Conservation (phyloP, 2,888 invertebrate species). For the Calliopum simillimum region DNA sequence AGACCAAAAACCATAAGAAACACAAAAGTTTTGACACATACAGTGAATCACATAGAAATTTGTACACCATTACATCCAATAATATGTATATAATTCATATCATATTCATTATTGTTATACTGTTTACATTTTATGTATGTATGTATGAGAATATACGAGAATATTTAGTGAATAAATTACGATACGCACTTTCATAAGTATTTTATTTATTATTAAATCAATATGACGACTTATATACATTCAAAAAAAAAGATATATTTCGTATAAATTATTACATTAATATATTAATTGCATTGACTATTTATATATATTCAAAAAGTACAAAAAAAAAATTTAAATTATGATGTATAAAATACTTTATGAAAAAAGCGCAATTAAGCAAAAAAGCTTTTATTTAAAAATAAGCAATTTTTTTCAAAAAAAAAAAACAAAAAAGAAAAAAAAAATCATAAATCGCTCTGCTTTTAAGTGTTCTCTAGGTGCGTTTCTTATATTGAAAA, state of each 20-base stretch:
- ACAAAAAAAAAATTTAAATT: not conserved
- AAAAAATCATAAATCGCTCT: slow-evolving; percentile 45
- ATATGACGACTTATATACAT: not conserved
- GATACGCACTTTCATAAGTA: slow-evolving; percentile 9
- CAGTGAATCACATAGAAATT: slow-evolving; percentile 66
- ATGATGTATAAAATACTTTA: not conserved
- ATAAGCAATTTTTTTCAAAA: not conserved
- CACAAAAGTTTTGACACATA: slow-evolving; percentile 53
- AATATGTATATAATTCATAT: slow-evolving; percentile 47
- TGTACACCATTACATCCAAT: slow-evolving; percentile 65
- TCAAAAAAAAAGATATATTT: slow-evolving; percentile 9
- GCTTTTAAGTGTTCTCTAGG: slow-evolving; percentile 45
- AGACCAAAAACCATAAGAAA: slow-evolving; percentile 36
- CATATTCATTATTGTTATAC: slow-evolving; percentile 12
- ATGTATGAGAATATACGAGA: slow-evolving; percentile 9
- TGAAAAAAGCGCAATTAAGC: not conserved
- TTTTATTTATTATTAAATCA: too few relatives aligned
- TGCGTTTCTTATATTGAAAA: slow-evolving; percentile 33
- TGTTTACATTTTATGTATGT: too few relatives aligned
- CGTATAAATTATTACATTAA: slow-evolving; percentile 8
- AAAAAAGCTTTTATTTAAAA: not conserved
- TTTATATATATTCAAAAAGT: slow-evolving; percentile 6
- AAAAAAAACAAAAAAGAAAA: slow-evolving; percentile 6
- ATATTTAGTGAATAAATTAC: slow-evolving; percentile 17
- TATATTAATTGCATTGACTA: slow-evolving; percentile 1